phyloP scores from a whole-genome alignment of 2,888 invertebrate species.

The Andrena minutula region DNA sequence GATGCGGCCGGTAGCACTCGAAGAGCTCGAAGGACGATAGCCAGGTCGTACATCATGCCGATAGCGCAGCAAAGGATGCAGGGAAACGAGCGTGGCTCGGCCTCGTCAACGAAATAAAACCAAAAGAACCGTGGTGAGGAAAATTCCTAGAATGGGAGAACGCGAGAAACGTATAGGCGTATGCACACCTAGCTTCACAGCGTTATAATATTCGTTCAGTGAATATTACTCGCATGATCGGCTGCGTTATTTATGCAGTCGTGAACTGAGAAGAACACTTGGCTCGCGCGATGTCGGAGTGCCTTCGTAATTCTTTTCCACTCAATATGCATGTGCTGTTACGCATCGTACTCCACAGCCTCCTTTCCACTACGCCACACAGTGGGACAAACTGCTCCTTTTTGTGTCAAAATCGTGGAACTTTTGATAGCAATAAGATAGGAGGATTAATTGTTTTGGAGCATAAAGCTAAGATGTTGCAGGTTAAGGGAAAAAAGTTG shows the following conservation, averaged over 20 bases:
- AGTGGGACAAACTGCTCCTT: too few relatives aligned
- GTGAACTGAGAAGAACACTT: slow-evolving; percentile 22
- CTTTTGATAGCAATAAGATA: too few relatives aligned
- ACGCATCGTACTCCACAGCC: background rate
- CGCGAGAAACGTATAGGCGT: slow-evolving; percentile 6
- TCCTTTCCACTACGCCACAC: background rate
- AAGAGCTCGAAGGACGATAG: slow-evolving; percentile 55
- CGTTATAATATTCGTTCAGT: slow-evolving; percentile 48
- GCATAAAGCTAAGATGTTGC: too few relatives aligned
- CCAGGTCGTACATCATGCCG: slow-evolving; percentile 65
- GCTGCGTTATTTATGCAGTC: slow-evolving; percentile 45
- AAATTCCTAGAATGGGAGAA: background rate
- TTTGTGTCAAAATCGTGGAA: too few relatives aligned
- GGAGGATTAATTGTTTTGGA: too few relatives aligned
- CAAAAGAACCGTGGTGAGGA: slow-evolving; percentile 8
- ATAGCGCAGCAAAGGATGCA: slow-evolving; percentile 55
- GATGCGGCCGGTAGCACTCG: slow-evolving; percentile 45
- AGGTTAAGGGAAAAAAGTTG: too few relatives aligned
- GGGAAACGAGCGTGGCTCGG: slow-evolving; percentile 44
- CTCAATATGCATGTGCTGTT: background rate
- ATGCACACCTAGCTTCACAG: slow-evolving; percentile 15
- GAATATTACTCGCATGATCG: slow-evolving; percentile 53
- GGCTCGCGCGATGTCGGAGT: background rate
- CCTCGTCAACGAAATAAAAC: slow-evolving; percentile 50
- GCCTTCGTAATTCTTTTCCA: background rate